Base-by-base conservation (phyloP, 2,797 vertebrate genomes). In the Megalops cyprinoides region DNA sequence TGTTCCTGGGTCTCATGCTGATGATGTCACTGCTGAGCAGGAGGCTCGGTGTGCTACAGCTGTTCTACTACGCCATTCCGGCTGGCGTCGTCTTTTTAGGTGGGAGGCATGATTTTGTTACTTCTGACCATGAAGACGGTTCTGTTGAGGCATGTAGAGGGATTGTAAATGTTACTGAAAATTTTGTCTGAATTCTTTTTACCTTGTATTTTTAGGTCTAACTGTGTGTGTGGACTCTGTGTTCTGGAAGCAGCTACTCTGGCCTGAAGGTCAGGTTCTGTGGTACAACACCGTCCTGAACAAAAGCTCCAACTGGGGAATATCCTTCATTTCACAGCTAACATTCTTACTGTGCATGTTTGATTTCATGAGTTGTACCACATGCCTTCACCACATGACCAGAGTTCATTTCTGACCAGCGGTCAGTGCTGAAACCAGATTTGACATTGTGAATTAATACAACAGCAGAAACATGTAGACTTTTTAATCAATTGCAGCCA, bases 231-330 rank as follows among this genome's bases (percentile, higher is more conserved):
- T 97, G 76, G 98, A 99, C 87, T 95, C 96, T 20, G 85, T 96
- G 0, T 98, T 99, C 86, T 99, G 98, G 98, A 92, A 91, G 76
- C 91, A 90, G 5, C 83, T 95, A 6, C 88, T 98, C 37, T 99
- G 98, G 98, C 98, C 98, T 3, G 98, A 99, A 86, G 98, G 98
- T 44, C 92, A 95, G 79, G 98, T 99, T 79, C 92, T 99, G 48
- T 99, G 97, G 98, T 99, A 96, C 91, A 99, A 99, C 88, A 96
- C 93, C 0, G 1, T 98, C 85, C 91, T 99, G 82, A 99, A 99
- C 92, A 98, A 96, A 91, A 99, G 98, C 83, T 97, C 97, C 82
- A 91, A 92, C 90, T 99, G 98, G 98, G 98, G 98, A 83, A 97
- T 99, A 99, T 99, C 98, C 97, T 98, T 98, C 81, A 76, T 23